Evolutionary conservation across 2,888 invertebrate genomes (phyloP), one percentile per base, ranked within the genome.

Genomic region (Altica lythri): DNA sequence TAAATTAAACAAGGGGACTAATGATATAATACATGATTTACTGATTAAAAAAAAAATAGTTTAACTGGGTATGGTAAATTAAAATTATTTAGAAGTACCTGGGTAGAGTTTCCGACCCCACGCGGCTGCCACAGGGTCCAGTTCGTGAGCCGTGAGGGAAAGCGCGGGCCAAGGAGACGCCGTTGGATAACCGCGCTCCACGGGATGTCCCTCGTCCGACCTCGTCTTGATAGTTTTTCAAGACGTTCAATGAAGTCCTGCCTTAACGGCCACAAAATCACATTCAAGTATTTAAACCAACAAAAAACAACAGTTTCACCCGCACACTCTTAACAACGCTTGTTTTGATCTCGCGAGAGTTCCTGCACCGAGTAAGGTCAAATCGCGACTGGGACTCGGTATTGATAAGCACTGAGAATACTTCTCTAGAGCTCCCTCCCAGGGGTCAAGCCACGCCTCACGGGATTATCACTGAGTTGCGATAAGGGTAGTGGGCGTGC

Each of bases 91-190:
- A n/a, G n/a, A n/a, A n/a, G n/a, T n/a, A 62, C 62, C 62, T 68
- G 89, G 88, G 76, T 89, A 89, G 68, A 89, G 80, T 77, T 89
- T 89, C 68, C 89, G 84, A 62, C 89, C 89, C 89, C 89, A 89
- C 72, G 79, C 80, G 78, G 83, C 84, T 77, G 83, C 83, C 77
- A 85, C 85, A 74, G 85, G 85, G 80, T 89, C 89, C 78, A 89
- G 81, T 74, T 84, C 77, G 83, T 84, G 79, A 53, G 71, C 73
- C 68, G 72, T 72, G 59, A 75, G 69, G 55, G 75, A 74, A 56
- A 78, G 72, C 62, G 87, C 86, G 74, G 88, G 88, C 88, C 88
- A 88, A 79, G 88, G 88, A 77, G 88, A 86, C 78, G 88, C 86
- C 81, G 86, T 83, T 80, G 86, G 86, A 75, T 86, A 85, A 80